phyloP scores from a whole-genome alignment of 2,888 invertebrate species.

The Endotricha flammealis region DNA sequence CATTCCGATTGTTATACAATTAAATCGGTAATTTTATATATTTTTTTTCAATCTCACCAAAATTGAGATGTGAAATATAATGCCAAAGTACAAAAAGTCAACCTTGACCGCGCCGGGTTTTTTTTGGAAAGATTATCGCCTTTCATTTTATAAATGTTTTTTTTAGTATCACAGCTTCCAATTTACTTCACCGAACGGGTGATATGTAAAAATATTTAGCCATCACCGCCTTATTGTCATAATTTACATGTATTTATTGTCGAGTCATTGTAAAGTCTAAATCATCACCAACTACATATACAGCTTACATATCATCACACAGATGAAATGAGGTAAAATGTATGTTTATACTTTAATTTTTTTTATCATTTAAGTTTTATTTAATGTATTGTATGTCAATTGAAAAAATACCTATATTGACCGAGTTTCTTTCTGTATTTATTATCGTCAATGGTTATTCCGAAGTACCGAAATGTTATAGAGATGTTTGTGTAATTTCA shows the following conservation, averaged over 20 bases:
- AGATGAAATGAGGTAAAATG: too few relatives aligned
- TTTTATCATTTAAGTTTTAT: too few relatives aligned
- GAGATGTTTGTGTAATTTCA: too few relatives aligned
- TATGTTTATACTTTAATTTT: too few relatives aligned
- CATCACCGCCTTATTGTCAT: constrained; percentile 29
- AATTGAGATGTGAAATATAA: constrained; percentile 13
- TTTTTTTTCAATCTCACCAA: constrained; percentile 18
- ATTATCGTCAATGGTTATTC: too few relatives aligned
- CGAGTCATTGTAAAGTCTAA: constrained; percentile 6
- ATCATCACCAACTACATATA: background rate
- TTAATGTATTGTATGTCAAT: too few relatives aligned
- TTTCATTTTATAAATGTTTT: constrained; percentile 42
- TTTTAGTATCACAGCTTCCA: constrained; percentile 58
- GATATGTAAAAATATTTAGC: constrained; percentile 57
- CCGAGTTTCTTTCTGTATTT: too few relatives aligned
- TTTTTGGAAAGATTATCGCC: constrained; percentile 37
- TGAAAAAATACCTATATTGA: too few relatives aligned
- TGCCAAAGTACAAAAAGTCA: constrained; percentile 20
- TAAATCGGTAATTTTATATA: background rate
- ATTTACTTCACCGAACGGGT: constrained; percentile 56
- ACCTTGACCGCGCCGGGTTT: constrained; percentile 34
- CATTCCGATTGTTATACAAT: constrained; percentile 5
- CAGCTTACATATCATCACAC: background rate
- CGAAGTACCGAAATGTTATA: too few relatives aligned
- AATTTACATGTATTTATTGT: constrained; percentile 13